Base-by-base conservation (phyloP, 2,888 invertebrate species). In the Coelinius sp. region DNA sequence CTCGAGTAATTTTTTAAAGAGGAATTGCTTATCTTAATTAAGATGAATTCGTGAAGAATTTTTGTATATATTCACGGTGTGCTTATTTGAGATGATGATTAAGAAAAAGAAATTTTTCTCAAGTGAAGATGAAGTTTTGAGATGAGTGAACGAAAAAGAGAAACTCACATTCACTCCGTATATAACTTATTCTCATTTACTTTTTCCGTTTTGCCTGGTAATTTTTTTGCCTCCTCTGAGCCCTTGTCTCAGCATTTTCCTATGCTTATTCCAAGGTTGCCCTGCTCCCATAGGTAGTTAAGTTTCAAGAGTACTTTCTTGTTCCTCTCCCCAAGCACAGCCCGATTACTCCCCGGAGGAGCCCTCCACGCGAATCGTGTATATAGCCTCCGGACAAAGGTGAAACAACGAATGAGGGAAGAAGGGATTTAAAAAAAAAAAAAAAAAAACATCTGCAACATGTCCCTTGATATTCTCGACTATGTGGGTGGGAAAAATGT, bases 291-390 rank as follows among this genome's bases (percentile, higher is more conserved):
- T 63, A 52, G 49, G 49, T 63, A 49, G 69, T 69, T 62, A 49
- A 69, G 63, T 69, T 49, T 66, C 35, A 44, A 49, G 52, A 66
- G 35, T 35, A 52, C 27, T 44, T 14, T 17, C 49, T 65, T 65
- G 49, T 38, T 22, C 52, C 20, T n/a, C n/a, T 25, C 14, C 14
- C 53, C 17, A 24, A 56, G 53, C 25, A 53, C 44, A 24, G 35
- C 63, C 25, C 69, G 69, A 69, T 69, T 69, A 69, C 63, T 69
- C 69, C 63, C 69, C 17, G 0, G 69, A 63, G 49, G 52, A 63
- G 24, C 10, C 49, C 68, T 35, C 27, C 14, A 59, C 41, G 25
- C 31, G 69, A 49, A 46, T 63, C 56, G 41, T 24, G 52, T 38
- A 17, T 27, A 17, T 27, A 44, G 20, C 41, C 68, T 12, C 56